Conservation (phyloP, 2,113 vertebrate genomes). For the Rynchops niger region DNA sequence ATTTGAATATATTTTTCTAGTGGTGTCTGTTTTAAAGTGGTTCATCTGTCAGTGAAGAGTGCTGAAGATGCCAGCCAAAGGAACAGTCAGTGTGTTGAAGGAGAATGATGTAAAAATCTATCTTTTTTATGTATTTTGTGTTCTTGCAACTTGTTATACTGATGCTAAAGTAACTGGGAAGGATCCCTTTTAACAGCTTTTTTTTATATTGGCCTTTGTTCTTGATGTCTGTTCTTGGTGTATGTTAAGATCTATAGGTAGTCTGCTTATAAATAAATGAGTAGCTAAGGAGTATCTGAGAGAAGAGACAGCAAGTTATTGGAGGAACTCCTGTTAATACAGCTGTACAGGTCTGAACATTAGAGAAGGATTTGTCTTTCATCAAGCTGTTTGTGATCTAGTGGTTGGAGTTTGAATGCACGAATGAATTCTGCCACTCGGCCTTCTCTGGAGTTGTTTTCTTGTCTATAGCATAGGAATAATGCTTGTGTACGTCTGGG, state of each 20-base stretch:
- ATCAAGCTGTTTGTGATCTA: background rate
- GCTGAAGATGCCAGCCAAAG: background rate
- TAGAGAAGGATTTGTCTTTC: background rate
- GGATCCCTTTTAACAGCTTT: background rate
- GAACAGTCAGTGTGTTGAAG: background rate
- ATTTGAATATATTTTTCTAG: background rate
- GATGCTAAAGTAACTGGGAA: background rate
- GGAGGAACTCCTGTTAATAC: background rate
- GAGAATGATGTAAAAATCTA: background rate
- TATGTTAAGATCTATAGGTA: background rate
- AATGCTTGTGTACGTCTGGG: background rate
- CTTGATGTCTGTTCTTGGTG: background rate
- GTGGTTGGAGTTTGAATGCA: background rate
- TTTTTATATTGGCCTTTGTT: background rate
- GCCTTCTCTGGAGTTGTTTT: conserved; percentile 3
- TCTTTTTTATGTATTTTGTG: background rate
- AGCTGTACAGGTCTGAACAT: background rate
- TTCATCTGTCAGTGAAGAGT: background rate
- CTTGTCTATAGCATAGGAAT: background rate
- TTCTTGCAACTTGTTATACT: background rate
- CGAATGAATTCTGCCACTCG: background rate
- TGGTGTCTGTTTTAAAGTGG: background rate
- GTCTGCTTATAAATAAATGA: background rate
- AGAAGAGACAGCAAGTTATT: background rate
- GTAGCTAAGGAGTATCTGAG: background rate